Evolutionary conservation across 2,797 vertebrate species (phyloP), one percentile per base, ranked within the genome.

Genomic region (Fundulus diaphanus): DNA sequence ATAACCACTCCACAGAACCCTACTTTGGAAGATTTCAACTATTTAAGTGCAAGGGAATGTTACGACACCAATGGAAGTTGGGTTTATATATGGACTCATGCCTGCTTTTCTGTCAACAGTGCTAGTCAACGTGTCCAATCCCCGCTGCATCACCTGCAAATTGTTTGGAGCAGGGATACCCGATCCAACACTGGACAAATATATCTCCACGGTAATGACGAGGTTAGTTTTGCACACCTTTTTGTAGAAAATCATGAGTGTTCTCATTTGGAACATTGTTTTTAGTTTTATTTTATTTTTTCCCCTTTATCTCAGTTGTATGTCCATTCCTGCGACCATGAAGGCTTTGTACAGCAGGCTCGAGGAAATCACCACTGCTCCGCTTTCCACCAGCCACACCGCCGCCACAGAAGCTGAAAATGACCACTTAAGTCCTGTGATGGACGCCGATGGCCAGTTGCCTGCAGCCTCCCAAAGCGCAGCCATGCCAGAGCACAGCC

Each of bases 261-360:
- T 44, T 20, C 59, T 12, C 1, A 35, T 61, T 61, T 35, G 35
- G 24, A 33, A 35, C 13, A 40, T 42, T 46, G 72, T 16, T 44
- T 69, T 69, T 42, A 59, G 35, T 29, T 16, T 67, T 1, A 29
- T 11, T 67, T 31, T 15, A 29, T 3, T 37, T 20, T 16, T 2
- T 46, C 24, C 7, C 2, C 9, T 5, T 1, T 6, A 11, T 18
- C 65, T 44, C 81, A 97, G 97, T 33, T 96, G 90, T 78, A 92
- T 96, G 95, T 97, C 96, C 52, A 74, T 97, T n/a, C 96, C 97
- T 22, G 82, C 94, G 78, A 94, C 95, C 67, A 92, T 97, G 93
- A 94, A 88, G 86, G 87, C 92, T 2, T 80, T 97, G 61, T 90
- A 87, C 79, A 87, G 72, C 83, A 95, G 89, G 0, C 81, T 93